A percentile compares a stretch with the other conserved stretches of the same genome.
Evolutionary conservation across 2,797 vertebrate species (phyloP).

Genomic region (Microcaecilia unicolor): DNA sequence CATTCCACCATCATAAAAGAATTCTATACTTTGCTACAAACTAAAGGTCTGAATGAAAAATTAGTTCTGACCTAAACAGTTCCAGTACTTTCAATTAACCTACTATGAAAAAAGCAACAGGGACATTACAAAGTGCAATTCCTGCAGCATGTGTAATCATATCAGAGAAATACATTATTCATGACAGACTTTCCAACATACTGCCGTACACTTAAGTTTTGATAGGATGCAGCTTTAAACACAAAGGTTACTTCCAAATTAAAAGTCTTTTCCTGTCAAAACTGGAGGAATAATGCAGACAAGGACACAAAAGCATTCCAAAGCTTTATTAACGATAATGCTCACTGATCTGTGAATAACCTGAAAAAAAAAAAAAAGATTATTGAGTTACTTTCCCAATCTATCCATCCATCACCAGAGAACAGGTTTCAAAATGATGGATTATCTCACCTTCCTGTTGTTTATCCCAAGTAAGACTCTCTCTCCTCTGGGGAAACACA

Average conservation of each 20-base stretch:
- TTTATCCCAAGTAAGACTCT: constrained; percentile 41
- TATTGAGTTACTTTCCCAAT: constrained; percentile 73
- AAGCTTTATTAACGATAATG: constrained; percentile 67
- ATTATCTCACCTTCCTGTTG: constrained; percentile 48
- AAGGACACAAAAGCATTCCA: constrained; percentile 67
- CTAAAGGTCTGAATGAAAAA: too few relatives aligned
- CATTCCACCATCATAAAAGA: too few relatives aligned
- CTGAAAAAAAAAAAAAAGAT: constrained; percentile 59
- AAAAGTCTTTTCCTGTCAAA: constrained; percentile 59
- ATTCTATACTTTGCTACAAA: too few relatives aligned
- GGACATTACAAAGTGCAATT: neutral
- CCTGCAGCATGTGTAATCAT: neutral
- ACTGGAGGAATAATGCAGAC: constrained; percentile 56
- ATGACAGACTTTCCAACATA: neutral
- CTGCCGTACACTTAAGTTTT: neutral
- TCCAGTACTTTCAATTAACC: neutral
- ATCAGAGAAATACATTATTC: neutral
- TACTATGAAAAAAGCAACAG: neutral
- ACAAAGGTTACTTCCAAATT: constrained; percentile 58
- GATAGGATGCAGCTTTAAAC: constrained; percentile 20
- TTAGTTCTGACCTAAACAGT: neutral
- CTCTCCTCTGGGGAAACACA: constrained; percentile 33
- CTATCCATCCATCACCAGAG: constrained; percentile 68
- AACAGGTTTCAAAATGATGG: constrained; percentile 67
- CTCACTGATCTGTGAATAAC: constrained; percentile 80